phyloP scores from a whole-genome alignment of 2,797 vertebrate species.

The Lerista edwardsae region DNA sequence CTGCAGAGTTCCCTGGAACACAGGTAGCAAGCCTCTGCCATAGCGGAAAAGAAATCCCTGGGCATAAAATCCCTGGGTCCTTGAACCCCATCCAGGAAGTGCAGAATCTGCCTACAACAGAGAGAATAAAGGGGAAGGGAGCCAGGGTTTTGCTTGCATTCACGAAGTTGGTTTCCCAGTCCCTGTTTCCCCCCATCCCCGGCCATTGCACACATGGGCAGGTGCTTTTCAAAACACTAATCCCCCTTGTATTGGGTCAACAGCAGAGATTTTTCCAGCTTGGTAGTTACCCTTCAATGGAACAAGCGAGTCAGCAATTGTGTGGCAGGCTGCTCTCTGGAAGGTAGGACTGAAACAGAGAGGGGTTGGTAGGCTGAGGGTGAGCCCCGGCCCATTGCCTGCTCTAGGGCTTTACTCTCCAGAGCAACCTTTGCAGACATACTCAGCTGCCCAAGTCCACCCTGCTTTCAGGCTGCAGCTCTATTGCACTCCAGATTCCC shows the following conservation, averaged over 20 bases:
- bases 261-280: background rate
- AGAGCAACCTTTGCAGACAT: background rate
- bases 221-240: slow-evolving; percentile 18
- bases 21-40: background rate
- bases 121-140: background rate
- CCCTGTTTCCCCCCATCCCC: no score
- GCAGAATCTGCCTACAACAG: background rate
- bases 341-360: slow-evolving; percentile 5
- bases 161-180: background rate
- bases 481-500: background rate
- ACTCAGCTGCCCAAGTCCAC: background rate
- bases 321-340: background rate
- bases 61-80: background rate
- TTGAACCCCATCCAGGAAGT: background rate
- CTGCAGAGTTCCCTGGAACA: background rate
- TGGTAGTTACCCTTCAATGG: background rate
- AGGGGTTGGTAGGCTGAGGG: background rate
- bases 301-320: slow-evolving; percentile 9
- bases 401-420: background rate
- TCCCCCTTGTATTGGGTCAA: slow-evolving; percentile 2
- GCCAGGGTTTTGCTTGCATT: background rate
- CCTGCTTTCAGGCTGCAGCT: background rate
- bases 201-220: background rate
- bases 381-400: background rate
- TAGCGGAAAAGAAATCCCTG: background rate